Evolutionary conservation across 2,797 vertebrate genomes (phyloP).

Genomic region (Gila robusta): DNA sequence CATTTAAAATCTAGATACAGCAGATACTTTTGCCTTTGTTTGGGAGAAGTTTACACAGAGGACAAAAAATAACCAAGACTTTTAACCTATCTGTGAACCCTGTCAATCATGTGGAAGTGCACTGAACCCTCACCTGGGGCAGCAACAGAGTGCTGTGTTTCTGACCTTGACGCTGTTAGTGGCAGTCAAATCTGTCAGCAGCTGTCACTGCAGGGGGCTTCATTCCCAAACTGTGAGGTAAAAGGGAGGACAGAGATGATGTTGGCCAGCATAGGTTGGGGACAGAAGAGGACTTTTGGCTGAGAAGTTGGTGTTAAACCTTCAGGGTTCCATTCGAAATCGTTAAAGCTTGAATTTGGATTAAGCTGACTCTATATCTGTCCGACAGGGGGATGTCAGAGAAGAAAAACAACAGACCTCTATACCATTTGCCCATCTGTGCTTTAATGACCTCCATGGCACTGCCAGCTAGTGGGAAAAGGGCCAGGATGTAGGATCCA

Average conservation of each 20-base stretch:
- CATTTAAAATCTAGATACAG: conserved; percentile 22
- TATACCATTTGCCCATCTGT: conserved; percentile 47
- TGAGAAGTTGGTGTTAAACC: conserved; percentile 1
- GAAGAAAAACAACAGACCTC: conserved; percentile 17
- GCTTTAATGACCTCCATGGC: conserved; percentile 41
- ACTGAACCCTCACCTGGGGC: conserved; percentile 16
- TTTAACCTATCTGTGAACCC: conserved; percentile 33
- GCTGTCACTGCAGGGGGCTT: conserved; percentile 27
- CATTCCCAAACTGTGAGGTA: conserved; percentile 7
- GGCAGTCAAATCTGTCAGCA: conserved; percentile 35
- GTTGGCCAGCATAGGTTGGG: conserved; percentile 15
- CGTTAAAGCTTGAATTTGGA: conserved; percentile 11
- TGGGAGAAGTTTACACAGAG: conserved; percentile 10
- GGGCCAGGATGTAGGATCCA: neutral
- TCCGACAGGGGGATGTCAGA: conserved; percentile 8
- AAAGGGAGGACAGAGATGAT: conserved; percentile 41
- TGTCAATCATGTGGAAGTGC: neutral
- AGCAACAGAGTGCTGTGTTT: conserved; percentile 9
- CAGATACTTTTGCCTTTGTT: conserved; percentile 21
- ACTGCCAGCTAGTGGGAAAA: conserved; percentile 35
- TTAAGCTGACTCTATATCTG: conserved; percentile 33
- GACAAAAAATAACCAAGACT: neutral
- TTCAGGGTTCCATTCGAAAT: conserved; percentile 31
- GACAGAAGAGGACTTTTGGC: conserved; percentile 9
- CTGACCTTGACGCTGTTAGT: conserved; percentile 37